A percentile compares a stretch with the other conserved stretches of the same genome.
Evolutionary conservation across 2,113 vertebrate genomes (phyloP).

Genomic region (Cervus canadensis): DNA sequence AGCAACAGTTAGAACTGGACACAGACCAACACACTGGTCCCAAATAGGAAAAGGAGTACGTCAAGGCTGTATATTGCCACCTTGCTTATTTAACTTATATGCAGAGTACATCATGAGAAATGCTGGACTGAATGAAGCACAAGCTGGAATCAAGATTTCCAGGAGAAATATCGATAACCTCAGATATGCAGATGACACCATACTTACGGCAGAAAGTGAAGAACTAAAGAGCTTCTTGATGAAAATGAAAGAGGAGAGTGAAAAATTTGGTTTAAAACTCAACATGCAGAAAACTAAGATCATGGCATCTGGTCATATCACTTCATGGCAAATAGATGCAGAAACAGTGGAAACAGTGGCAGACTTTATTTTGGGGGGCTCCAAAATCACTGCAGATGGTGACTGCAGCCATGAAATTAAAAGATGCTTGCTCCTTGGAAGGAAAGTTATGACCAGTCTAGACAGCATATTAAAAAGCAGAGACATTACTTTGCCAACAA

Average conservation of each 20-base stretch:
- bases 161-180: not conserved
- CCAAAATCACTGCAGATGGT: not conserved
- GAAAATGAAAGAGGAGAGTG: not conserved
- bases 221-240: not conserved
- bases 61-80: not conserved
- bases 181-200: not conserved
- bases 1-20: not conserved
- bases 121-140: not conserved
- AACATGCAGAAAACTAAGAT: not conserved
- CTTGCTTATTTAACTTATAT: not conserved
- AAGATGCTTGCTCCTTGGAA: not conserved
- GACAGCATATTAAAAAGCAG: not conserved
- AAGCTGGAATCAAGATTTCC: not conserved
- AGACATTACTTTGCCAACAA: not conserved
- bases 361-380: not conserved
- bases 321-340: not conserved
- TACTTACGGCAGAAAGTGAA: not conserved
- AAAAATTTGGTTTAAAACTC: not conserved
- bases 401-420: not conserved
- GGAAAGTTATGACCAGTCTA: not conserved
- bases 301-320: not conserved
- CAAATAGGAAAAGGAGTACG: not conserved
- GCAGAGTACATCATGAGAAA: not conserved
- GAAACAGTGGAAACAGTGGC: not conserved
- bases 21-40: not conserved